phyloP scores from a whole-genome alignment of 2,113 vertebrate genomes.

The Podarcis raffonei region DNA sequence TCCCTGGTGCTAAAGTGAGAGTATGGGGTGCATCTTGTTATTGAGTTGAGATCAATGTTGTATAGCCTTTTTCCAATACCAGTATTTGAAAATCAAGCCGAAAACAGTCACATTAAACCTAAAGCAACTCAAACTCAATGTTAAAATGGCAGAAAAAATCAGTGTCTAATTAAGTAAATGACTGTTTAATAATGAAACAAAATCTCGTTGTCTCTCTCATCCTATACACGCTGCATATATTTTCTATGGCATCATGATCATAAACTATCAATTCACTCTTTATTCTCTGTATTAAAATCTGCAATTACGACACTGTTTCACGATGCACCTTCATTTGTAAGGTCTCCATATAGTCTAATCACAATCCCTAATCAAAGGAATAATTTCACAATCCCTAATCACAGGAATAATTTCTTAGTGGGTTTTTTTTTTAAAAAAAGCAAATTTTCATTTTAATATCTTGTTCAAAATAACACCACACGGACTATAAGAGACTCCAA shows the following conservation, averaged over 20 bases:
- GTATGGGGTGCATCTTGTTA: not conserved
- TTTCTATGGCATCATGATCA: too few species aligned
- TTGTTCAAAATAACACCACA: constrained; percentile 76
- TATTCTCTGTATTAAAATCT: not conserved
- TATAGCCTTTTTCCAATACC: too few species aligned
- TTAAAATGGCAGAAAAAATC: not conserved
- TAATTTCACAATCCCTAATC: constrained; percentile 27
- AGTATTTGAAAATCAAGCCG: not conserved
- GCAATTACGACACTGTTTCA: not conserved
- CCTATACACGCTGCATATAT: not conserved
- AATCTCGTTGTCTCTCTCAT: not conserved
- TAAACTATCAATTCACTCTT: too few species aligned
- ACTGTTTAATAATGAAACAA: not conserved
- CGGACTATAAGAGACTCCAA: constrained; percentile 67
- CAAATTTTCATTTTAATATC: constrained; percentile 33
- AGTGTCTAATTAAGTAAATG: not conserved
- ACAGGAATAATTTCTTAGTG: not conserved
- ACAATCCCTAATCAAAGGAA: constrained; percentile 33
- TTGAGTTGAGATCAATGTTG: not conserved
- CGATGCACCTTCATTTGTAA: constrained; percentile 34
- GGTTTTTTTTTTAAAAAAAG: constrained; percentile 36
- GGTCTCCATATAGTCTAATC: constrained; percentile 12
- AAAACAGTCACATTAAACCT: not conserved
- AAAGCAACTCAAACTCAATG: not conserved
- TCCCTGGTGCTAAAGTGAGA: not conserved